These are phyloP conservation scores for Aurelia sp. DNA, from an alignment of 30 jellyfish, hydroid and myxozoan species.

Conservation along the genomic window DNA sequence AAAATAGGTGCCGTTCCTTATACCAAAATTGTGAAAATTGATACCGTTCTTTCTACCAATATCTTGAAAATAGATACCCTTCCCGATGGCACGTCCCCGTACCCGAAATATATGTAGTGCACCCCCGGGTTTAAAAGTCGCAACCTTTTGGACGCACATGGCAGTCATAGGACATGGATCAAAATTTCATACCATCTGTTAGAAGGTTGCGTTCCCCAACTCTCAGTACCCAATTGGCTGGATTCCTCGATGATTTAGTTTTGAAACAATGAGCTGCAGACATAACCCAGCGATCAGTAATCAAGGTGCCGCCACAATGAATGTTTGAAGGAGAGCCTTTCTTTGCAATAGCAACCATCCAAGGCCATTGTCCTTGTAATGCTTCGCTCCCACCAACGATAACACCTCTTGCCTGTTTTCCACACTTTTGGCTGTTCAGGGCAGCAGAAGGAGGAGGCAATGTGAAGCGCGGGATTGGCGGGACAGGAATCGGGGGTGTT, in stretches of 20 bases:
- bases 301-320: constrained; percentile 66
- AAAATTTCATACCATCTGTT: constrained; percentile 17
- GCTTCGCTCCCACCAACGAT: constrained; percentile 65
- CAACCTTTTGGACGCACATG: background rate
- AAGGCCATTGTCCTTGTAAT: constrained; percentile 58
- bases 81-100: too few relatives aligned
- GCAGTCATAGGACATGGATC: background rate
- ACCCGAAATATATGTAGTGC: too few relatives aligned
- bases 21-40: too few relatives aligned
- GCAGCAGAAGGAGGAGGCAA: constrained; percentile 39
- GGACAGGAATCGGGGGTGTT: constrained; percentile 9
- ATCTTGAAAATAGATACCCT: too few relatives aligned
- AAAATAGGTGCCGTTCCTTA: too few relatives aligned
- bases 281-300: constrained; percentile 69
- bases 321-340: constrained; percentile 17
- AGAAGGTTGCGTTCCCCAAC: constrained; percentile 60
- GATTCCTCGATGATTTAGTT: constrained; percentile 13
- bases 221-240: constrained; percentile 25
- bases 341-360: constrained; percentile 73
- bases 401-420: background rate
- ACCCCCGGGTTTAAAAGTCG: too few relatives aligned
- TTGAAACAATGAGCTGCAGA: constrained; percentile 77
- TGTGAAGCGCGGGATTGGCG: constrained; percentile 10
- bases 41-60: too few relatives aligned
- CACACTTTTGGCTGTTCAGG: constrained; percentile 43